Evolutionary conservation across 2,797 vertebrate species (phyloP).

Genomic region (Argya squamiceps): DNA sequence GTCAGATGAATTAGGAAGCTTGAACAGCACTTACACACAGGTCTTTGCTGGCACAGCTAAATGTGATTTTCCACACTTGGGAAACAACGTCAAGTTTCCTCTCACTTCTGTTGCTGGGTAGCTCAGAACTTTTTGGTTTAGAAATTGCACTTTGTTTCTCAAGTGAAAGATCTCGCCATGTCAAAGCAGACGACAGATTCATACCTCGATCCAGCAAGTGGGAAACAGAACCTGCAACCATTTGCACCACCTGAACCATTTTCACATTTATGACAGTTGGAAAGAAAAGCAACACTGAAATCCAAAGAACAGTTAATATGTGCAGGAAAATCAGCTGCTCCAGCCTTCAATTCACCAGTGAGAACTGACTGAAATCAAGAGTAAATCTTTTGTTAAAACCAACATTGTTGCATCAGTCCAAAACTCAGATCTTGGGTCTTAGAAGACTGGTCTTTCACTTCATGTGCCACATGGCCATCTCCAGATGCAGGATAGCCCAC

Average conservation of each 20-base stretch:
- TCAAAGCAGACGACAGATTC: background rate
- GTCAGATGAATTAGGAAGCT: background rate
- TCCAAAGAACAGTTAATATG: background rate
- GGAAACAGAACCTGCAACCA: slow-evolving; percentile 24
- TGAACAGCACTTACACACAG: background rate
- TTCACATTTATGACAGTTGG: background rate
- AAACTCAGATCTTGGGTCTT: background rate
- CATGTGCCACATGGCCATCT: background rate
- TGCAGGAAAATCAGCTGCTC: background rate
- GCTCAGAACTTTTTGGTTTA: background rate
- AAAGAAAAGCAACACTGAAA: slow-evolving; percentile 13
- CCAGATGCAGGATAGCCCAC: background rate
- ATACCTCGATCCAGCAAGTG: background rate
- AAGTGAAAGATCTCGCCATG: background rate
- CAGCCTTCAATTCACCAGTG: background rate
- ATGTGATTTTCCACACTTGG: background rate
- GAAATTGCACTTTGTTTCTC: background rate
- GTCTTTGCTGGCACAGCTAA: slow-evolving; percentile 24
- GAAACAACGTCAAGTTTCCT: background rate
- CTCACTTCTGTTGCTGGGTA: background rate
- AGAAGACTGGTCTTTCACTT: background rate
- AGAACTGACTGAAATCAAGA: background rate
- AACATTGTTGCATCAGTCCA: background rate
- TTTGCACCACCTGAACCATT: background rate
- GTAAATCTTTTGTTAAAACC: background rate